Percentiles rank a stretch among this genome's conserved stretches.
Evolutionary conservation across 2,797 vertebrate genomes (phyloP).

Genomic region (Lates japonicus): DNA sequence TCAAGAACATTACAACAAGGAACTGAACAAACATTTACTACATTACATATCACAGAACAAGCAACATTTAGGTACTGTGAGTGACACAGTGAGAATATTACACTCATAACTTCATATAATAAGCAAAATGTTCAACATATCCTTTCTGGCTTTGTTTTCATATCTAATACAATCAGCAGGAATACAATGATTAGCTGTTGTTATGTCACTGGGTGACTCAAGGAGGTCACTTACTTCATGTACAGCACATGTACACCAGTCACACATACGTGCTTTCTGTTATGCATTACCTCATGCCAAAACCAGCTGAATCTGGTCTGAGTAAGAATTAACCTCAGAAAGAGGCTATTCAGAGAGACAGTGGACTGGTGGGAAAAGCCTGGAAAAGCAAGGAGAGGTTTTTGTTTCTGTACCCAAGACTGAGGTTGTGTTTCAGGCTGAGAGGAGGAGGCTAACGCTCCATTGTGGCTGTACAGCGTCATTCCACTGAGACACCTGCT

Average conservation of each 20-base stretch:
- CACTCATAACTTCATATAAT: neutral
- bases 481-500: conserved; percentile 33
- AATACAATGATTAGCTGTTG: neutral
- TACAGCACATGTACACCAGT: neutral
- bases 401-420: conserved; percentile 46
- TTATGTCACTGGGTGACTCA: neutral
- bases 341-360: conserved; percentile 41
- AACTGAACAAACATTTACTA: conserved; percentile 28
- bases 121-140: neutral
- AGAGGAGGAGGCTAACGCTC: conserved; percentile 30
- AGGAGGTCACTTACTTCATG: neutral
- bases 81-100: neutral
- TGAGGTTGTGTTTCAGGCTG: conserved; percentile 69
- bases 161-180: neutral
- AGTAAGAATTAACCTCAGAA: conserved; percentile 45
- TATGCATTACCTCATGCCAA: conserved; percentile 50
- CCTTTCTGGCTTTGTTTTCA: neutral
- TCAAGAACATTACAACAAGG: conserved; percentile 29
- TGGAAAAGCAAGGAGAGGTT: conserved; percentile 40
- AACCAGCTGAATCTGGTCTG: conserved; percentile 64
- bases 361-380: conserved; percentile 50
- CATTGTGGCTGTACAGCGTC: conserved; percentile 36
- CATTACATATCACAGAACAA: neutral
- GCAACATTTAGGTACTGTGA: neutral
- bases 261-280: conserved; percentile 11